phyloP scores from a whole-genome alignment of 2,888 invertebrate species.

The Dicyrtoma fusca region DNA sequence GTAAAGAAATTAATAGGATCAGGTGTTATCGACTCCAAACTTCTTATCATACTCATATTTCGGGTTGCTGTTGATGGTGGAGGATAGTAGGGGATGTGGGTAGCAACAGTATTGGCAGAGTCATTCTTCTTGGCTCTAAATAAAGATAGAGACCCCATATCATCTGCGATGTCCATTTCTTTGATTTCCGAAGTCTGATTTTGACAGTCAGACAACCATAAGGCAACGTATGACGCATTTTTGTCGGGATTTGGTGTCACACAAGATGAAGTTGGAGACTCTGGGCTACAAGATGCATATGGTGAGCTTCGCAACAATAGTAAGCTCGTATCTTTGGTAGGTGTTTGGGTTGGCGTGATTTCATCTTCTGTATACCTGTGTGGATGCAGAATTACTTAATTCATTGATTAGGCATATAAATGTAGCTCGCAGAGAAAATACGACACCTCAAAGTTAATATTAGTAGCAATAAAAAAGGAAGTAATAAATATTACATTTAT shows the following conservation, averaged over 20 bases:
- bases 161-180: too few species aligned
- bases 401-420: too few species aligned
- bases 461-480: constrained; percentile 6
- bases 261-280: constrained; percentile 23
- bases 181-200: background rate
- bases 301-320: background rate
- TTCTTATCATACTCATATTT: background rate
- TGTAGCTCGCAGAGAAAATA: background rate
- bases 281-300: constrained; percentile 8
- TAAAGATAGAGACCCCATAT: background rate
- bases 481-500: background rate
- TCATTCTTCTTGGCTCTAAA: too few species aligned
- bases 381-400: too few species aligned
- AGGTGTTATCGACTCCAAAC: background rate
- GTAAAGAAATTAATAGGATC: constrained; percentile 19
- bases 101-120: too few species aligned
- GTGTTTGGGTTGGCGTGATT: constrained; percentile 28
- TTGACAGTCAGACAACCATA: constrained; percentile 30
- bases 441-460: background rate
- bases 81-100: too few species aligned
- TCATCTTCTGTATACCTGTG: constrained; percentile 19
- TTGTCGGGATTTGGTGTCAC: constrained; percentile 39
- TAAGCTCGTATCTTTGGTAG: background rate
- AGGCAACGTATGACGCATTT: constrained; percentile 25
- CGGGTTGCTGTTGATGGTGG: background rate